These are phyloP conservation scores for Bolinopsis microptera DNA, from an alignment of 37 sponge, comb jelly and placozoan species.

Conservation along the genomic window DNA sequence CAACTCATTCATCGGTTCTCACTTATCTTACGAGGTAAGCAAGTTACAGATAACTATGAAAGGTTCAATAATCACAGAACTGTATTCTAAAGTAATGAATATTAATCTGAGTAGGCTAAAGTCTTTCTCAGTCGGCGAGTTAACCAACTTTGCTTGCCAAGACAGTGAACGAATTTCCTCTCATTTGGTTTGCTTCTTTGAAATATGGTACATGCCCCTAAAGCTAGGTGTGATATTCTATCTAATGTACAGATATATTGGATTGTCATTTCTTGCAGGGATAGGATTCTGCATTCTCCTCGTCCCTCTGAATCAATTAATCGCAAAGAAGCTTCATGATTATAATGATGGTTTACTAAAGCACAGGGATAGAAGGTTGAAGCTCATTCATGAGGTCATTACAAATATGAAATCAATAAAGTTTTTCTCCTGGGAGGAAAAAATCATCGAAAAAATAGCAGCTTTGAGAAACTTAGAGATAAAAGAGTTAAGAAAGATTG, in stretches of 20 bases:
- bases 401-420: conserved; percentile 72
- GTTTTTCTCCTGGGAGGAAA: conserved; percentile 91
- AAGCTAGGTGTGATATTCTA: conserved; percentile 83
- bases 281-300: conserved; percentile 81
- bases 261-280: conserved; percentile 89
- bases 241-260: conserved; percentile 86
- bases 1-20: conserved; percentile 21
- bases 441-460: conserved; percentile 75
- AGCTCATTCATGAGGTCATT: conserved; percentile 67
- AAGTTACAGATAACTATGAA: conserved; percentile 81
- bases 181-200: conserved; percentile 85
- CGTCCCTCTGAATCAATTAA: conserved; percentile 87
- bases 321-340: conserved; percentile 89
- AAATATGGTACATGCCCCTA: conserved; percentile 97
- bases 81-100: conserved; percentile 82
- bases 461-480: conserved; percentile 78
- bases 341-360: conserved; percentile 86
- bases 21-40: conserved; percentile 73
- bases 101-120: conserved; percentile 74
- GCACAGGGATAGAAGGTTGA: conserved; percentile 90
- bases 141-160: conserved; percentile 91
- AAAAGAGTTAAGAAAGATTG: conserved; percentile 78
- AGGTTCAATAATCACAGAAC: conserved; percentile 81
- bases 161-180: conserved; percentile 91
- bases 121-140: conserved; percentile 83